phyloP scores from a whole-genome alignment of 2,888 invertebrate genomes.

The Drosophila paramelanica region DNA sequence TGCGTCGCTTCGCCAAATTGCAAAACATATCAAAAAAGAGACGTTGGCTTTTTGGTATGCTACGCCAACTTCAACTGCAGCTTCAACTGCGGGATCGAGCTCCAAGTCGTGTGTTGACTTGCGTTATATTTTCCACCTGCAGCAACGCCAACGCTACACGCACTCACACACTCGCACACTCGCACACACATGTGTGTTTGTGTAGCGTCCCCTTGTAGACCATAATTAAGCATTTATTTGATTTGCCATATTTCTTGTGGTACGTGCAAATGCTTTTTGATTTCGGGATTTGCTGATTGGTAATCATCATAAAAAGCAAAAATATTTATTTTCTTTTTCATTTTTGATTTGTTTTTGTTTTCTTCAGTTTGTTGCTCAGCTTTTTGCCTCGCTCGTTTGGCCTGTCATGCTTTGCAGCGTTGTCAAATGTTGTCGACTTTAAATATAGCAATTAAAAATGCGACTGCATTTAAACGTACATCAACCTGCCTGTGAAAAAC shows the following conservation, averaged over 20 bases:
- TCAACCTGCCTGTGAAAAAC: constrained; percentile 52
- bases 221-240: constrained; percentile 82
- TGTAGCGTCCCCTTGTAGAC: constrained; percentile 46
- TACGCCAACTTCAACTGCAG: constrained; percentile 10
- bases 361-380: constrained; percentile 11
- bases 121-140: constrained; percentile 80
- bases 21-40: constrained; percentile 62
- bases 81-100: constrained; percentile 11
- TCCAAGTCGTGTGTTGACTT: constrained; percentile 64
- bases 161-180: constrained; percentile 26
- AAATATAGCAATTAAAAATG: constrained; percentile 77
- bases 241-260: constrained; percentile 77
- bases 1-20: constrained; percentile 69
- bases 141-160: constrained; percentile 63
- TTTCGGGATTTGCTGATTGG: constrained; percentile 65
- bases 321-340: constrained; percentile 39
- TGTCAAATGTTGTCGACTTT: constrained; percentile 72
- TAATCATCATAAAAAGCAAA: constrained; percentile 61
- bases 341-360: constrained; percentile 27
- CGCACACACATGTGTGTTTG: constrained; percentile 17
- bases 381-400: constrained; percentile 38
- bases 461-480: constrained; percentile 69
- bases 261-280: constrained; percentile 63
- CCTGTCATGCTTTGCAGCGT: constrained; percentile 58
- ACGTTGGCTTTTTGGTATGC: constrained; percentile 43